Conservation (phyloP, 2,113 vertebrate species). For the Oncorhynchus clarkii region DNA sequence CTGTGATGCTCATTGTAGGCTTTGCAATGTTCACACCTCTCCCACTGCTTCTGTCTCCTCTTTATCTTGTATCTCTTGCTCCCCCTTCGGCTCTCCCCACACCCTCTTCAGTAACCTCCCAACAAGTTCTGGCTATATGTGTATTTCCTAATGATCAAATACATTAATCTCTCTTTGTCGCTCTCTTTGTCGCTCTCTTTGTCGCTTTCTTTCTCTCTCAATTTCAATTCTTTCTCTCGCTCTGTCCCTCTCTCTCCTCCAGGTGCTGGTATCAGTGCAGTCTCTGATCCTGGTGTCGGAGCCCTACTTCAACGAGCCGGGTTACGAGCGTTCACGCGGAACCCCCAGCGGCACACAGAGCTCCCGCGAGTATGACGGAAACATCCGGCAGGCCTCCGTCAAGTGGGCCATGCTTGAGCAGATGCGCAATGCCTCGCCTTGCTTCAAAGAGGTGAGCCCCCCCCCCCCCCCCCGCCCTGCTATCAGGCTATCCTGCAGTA, state of each 20-base stretch:
- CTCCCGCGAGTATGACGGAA: constrained; percentile 95
- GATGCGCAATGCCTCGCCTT: constrained; percentile 93
- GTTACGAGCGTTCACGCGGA: constrained; percentile 93
- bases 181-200: not conserved
- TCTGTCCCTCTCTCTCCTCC: not conserved
- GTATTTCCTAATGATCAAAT: not conserved
- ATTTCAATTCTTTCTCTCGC: not conserved
- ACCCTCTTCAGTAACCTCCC: not conserved
- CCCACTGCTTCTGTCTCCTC: not conserved
- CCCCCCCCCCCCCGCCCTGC: not conserved
- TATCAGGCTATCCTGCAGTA: not conserved
- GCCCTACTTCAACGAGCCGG: constrained; percentile 97
- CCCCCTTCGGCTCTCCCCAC: not conserved
- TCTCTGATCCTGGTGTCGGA: constrained; percentile 96
- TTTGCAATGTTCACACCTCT: not conserved
- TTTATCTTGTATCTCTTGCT: not conserved
- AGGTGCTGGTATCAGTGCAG: constrained; percentile 98
- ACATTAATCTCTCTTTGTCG: not conserved
- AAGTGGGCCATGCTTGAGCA: constrained; percentile 99
- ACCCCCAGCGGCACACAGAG: constrained; percentile 97
- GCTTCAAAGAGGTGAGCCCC: constrained; percentile 91
- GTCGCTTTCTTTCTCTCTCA: not conserved
- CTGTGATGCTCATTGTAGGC: constrained; percentile 24
- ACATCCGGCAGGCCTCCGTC: constrained; percentile 95
- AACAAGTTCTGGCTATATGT: not conserved